Evolutionary conservation across 2,888 invertebrate genomes (phyloP).

Genomic region (Sicus ferrugineus): DNA sequence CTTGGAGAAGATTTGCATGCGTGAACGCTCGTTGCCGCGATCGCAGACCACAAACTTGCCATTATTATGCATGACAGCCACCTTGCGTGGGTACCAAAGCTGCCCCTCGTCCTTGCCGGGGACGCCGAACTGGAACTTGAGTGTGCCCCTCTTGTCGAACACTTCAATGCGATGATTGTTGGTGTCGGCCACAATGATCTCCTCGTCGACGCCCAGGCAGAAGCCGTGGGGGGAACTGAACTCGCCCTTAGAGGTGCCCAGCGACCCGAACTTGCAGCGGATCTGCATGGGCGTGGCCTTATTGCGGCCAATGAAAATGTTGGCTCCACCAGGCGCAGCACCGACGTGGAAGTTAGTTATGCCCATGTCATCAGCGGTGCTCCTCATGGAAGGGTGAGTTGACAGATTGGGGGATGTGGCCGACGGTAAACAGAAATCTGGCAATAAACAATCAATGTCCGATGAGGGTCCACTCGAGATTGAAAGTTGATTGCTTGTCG

Average conservation of each 20-base stretch:
- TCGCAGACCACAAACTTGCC: slow-evolving; percentile 97
- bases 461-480: slow-evolving; percentile 71
- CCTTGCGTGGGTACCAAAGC: slow-evolving; percentile 96
- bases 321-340: slow-evolving; percentile 58
- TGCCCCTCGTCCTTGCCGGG: slow-evolving; percentile 97
- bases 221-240: slow-evolving; percentile 98
- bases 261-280: slow-evolving; percentile 90
- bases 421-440: slow-evolving; percentile 70
- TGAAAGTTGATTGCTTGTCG: slow-evolving; percentile 65
- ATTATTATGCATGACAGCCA: slow-evolving; percentile 86
- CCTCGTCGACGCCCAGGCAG: slow-evolving; percentile 92
- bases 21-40: slow-evolving; percentile 93
- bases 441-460: slow-evolving; percentile 69
- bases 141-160: slow-evolving; percentile 92
- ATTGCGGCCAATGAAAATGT: slow-evolving; percentile 69
- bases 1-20: slow-evolving; percentile 97
- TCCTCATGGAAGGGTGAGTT: slow-evolving; percentile 63
- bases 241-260: slow-evolving; percentile 91
- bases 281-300: slow-evolving; percentile 88
- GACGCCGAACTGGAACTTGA: slow-evolving; percentile 93
- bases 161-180: slow-evolving; percentile 96
- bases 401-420: slow-evolving; percentile 70
- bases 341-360: slow-evolving; percentile 64
- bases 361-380: slow-evolving; percentile 65
- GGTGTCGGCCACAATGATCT: slow-evolving; percentile 95